Conservation (phyloP, 2,888 invertebrate species). For the Ophion ventricosus region DNA sequence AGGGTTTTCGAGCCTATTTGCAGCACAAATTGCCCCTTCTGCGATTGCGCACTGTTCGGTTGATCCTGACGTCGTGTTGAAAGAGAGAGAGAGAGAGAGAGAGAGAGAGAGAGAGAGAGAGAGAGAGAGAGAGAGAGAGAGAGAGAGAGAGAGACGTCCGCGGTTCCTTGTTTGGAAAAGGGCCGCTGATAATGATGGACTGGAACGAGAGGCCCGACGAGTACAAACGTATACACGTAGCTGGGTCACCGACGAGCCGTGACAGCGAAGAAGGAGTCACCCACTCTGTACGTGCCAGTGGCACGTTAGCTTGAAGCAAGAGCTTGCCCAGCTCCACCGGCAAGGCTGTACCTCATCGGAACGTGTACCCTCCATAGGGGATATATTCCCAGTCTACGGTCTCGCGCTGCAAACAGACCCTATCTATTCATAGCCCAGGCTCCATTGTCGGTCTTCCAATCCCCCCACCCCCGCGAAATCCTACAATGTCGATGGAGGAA, state of each 20-base stretch:
- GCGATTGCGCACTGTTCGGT: conserved; percentile 13
- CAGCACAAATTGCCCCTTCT: conserved; percentile 29
- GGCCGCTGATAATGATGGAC: conserved; percentile 40
- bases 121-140: conserved; percentile 14
- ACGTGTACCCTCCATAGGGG: conserved; percentile 29
- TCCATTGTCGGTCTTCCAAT: conserved; percentile 74
- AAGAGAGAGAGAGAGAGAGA: conserved; percentile 3
- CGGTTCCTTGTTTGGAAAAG: conserved; percentile 26
- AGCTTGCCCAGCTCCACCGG: conserved; percentile 7
- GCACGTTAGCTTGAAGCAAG: conserved; percentile 38
- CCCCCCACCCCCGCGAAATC: conserved; percentile 70
- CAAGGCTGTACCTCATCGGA: conserved; percentile 49
- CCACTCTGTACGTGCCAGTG: conserved; percentile 26
- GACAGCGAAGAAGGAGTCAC: conserved; percentile 15
- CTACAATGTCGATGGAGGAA: conserved; percentile 66
- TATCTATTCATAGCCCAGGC: conserved; percentile 74
- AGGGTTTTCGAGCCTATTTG: neutral
- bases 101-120: conserved; percentile 18
- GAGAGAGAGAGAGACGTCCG: conserved; percentile 21
- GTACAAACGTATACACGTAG: conserved; percentile 22
- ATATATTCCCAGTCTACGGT: conserved; percentile 49
- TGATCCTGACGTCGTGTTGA: conserved; percentile 7
- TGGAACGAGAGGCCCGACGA: conserved; percentile 28
- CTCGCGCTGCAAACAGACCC: conserved; percentile 74
- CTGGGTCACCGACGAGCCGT: conserved; percentile 17